phyloP scores from a whole-genome alignment of 2,888 invertebrate genomes.

The Phrixothrix hirtus region DNA sequence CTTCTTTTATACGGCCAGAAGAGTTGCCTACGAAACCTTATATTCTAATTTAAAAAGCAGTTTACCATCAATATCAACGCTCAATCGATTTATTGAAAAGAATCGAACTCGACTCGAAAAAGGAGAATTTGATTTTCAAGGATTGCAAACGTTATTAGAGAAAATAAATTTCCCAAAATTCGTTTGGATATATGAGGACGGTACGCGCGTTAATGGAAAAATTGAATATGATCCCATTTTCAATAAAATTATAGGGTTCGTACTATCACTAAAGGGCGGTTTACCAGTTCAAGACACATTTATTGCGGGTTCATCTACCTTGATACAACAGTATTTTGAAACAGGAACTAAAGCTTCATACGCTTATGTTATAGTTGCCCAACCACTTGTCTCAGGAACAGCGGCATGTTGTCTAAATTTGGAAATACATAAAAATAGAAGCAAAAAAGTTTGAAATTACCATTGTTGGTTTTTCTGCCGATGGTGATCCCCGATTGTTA shows the following conservation, averaged over 20 bases:
- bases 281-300: conserved; percentile 25
- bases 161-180: conserved; percentile 26
- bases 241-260: too few species aligned
- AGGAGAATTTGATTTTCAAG: too few species aligned
- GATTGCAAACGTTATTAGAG: background rate
- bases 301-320: too few species aligned
- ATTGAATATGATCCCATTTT: conserved; percentile 37
- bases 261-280: conserved; percentile 33
- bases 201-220: conserved; percentile 31
- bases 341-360: conserved; percentile 23
- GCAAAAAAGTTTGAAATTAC: background rate
- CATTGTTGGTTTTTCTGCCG: conserved; percentile 4
- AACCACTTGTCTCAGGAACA: conserved; percentile 14
- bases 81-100: too few species aligned
- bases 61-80: too few species aligned
- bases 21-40: too few species aligned
- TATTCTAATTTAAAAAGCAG: too few species aligned
- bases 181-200: conserved; percentile 36
- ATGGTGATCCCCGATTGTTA: conserved; percentile 3
- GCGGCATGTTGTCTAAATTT: conserved; percentile 9
- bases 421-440: background rate
- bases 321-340: conserved; percentile 30
- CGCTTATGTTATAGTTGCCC: conserved; percentile 35
- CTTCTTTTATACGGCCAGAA: too few species aligned
- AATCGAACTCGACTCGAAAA: too few species aligned